phyloP scores from a whole-genome alignment of 1,140 invertebrate genomes.

The Drosophila punjabiensis region DNA sequence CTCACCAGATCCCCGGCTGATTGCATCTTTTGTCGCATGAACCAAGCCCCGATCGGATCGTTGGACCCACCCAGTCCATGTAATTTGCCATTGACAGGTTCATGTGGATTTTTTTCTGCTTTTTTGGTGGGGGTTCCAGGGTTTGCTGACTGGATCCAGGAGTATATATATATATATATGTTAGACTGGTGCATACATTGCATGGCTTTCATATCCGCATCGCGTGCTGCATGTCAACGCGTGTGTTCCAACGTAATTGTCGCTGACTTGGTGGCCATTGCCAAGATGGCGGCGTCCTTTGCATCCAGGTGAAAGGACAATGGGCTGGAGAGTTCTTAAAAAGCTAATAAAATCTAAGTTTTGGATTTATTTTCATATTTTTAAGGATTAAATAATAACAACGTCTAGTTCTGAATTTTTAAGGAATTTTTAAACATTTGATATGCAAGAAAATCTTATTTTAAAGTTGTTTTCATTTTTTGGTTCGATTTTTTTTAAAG shows the following conservation, averaged over 20 bases:
- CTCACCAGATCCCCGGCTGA: constrained; percentile 31
- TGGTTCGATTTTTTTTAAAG: too few species aligned
- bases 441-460: too few species aligned
- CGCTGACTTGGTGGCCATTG: constrained; percentile 63
- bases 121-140: constrained; percentile 21
- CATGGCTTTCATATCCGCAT: constrained; percentile 67
- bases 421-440: too few species aligned
- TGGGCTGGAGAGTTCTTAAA: not conserved
- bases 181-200: constrained; percentile 21
- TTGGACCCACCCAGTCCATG: constrained; percentile 45
- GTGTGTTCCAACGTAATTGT: constrained; percentile 78
- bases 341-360: not conserved
- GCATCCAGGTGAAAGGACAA: constrained; percentile 20
- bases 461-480: too few species aligned
- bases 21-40: constrained; percentile 77
- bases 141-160: constrained; percentile 8
- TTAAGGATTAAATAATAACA: too few species aligned
- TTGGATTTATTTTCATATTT: too few species aligned
- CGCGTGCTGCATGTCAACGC: constrained; percentile 83
- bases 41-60: constrained; percentile 31
- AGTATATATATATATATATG: not conserved
- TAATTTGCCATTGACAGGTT: constrained; percentile 82
- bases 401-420: too few species aligned
- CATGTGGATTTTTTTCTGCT: constrained; percentile 39
- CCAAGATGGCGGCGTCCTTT: constrained; percentile 48